Percentiles rank a stretch among this genome's conserved stretches.
Evolutionary conservation across 2,797 vertebrate genomes (phyloP).

Genomic region (Cichlasoma orientale): DNA sequence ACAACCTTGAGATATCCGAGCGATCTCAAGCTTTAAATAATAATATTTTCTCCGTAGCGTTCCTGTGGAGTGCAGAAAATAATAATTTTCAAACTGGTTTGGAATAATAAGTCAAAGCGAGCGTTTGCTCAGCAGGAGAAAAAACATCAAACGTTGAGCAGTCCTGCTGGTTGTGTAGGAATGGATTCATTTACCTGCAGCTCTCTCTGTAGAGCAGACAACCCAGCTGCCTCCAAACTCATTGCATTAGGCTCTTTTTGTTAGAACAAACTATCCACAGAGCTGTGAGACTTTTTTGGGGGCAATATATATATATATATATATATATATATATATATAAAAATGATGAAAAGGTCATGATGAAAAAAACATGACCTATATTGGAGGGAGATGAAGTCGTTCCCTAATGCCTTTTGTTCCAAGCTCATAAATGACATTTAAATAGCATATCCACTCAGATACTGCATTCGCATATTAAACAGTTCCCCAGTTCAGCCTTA

Average conservation of each 20-base stretch:
- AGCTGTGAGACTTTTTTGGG: conserved; percentile 13
- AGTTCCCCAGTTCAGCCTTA: neutral
- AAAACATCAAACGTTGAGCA: neutral
- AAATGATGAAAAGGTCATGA: too few species aligned
- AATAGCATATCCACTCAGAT: neutral
- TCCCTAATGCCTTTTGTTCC: neutral
- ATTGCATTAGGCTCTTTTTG: conserved; percentile 6
- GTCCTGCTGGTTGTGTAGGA: conserved; percentile 16
- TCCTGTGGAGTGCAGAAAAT: neutral
- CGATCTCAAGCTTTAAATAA: neutral
- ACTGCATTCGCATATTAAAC: neutral
- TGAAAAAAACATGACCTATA: neutral
- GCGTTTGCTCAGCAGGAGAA: conserved; percentile 34
- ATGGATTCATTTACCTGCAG: conserved; percentile 27
- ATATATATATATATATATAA: too few species aligned
- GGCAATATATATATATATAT: too few species aligned
- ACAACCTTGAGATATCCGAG: neutral
- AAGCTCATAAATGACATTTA: neutral
- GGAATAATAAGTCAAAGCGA: neutral
- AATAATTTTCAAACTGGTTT: neutral
- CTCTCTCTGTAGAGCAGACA: conserved; percentile 3
- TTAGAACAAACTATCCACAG: conserved; percentile 31
- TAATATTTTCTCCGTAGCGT: neutral
- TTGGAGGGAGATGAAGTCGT: neutral
- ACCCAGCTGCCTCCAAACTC: conserved; percentile 8